Conservation (phyloP, 2,113 vertebrate genomes). For the Tautogolabrus adspersus region DNA sequence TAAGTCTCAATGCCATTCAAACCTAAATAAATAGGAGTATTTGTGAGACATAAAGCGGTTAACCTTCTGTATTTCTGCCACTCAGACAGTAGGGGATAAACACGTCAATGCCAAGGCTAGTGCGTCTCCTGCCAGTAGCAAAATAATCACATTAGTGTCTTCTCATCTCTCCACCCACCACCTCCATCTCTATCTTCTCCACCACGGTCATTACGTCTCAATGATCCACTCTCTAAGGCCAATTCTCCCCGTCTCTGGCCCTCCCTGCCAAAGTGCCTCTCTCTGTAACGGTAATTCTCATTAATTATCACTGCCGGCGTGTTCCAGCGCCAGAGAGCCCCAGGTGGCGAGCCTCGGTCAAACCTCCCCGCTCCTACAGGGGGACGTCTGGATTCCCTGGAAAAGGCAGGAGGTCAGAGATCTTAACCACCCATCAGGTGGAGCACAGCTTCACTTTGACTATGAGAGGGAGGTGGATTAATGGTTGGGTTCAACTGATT, state of each 20-base stretch:
- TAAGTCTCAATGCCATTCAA: slow-evolving; percentile 2
- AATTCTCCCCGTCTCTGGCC: slow-evolving; percentile 13
- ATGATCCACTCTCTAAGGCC: slow-evolving; percentile 47
- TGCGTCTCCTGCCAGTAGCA: slow-evolving; percentile 42
- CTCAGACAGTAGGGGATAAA: slow-evolving; percentile 5
- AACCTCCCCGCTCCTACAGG: slow-evolving; percentile 24
- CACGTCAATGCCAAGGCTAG: not conserved
- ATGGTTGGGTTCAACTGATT: slow-evolving; percentile 6
- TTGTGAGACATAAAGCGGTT: slow-evolving; percentile 26
- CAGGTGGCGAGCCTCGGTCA: slow-evolving; percentile 58
- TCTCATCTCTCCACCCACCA: slow-evolving; percentile 58
- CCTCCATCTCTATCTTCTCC: slow-evolving; percentile 51
- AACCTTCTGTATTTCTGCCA: slow-evolving; percentile 32
- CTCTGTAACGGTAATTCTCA: slow-evolving; percentile 61
- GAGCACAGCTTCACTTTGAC: not conserved
- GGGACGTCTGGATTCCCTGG: slow-evolving; percentile 2
- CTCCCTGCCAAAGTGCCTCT: slow-evolving; percentile 60
- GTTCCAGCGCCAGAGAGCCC: slow-evolving; percentile 54
- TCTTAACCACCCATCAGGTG: slow-evolving; percentile 15
- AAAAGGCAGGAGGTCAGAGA: slow-evolving; percentile 39
- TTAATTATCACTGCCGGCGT: slow-evolving; percentile 71
- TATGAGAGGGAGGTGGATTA: slow-evolving; percentile 11
- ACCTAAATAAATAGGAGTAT: slow-evolving; percentile 37
- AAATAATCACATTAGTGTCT: slow-evolving; percentile 63
- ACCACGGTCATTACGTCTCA: slow-evolving; percentile 63